These are phyloP conservation scores for Aporrectodea caliginosa DNA, from an alignment of 1,140 invertebrate species.

Conservation along the genomic window DNA sequence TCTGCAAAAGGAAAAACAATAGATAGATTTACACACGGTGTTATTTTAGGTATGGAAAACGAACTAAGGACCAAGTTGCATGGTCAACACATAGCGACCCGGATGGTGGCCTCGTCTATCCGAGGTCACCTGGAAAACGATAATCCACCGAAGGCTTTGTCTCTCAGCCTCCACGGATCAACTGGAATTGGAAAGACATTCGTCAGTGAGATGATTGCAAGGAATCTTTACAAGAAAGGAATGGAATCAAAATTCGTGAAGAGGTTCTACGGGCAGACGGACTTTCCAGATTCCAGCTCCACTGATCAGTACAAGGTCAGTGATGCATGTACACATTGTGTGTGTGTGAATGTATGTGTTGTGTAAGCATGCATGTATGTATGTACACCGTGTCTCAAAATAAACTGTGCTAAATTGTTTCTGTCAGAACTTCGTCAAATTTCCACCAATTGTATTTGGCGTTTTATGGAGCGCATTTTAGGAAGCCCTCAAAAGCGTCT, in stretches of 20 bases:
- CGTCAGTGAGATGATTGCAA: constrained; percentile 74
- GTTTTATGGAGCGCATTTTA: too few relatives aligned
- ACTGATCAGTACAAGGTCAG: constrained; percentile 46
- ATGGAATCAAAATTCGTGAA: constrained; percentile 74
- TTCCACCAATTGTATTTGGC: too few relatives aligned
- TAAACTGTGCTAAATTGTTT: too few relatives aligned
- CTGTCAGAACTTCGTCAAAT: too few relatives aligned
- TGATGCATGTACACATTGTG: too few relatives aligned
- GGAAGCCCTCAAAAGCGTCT: too few relatives aligned
- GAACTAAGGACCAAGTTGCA: constrained; percentile 10
- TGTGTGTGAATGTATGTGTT: too few relatives aligned
- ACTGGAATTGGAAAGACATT: constrained; percentile 59
- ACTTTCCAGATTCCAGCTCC: constrained; percentile 66
- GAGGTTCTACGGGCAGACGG: constrained; percentile 71
- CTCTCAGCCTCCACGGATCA: constrained; percentile 53
- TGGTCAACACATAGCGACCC: constrained; percentile 27
- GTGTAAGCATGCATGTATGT: too few relatives aligned
- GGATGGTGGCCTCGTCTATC: constrained; percentile 5
- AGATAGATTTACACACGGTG: too few relatives aligned
- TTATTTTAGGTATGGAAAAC: constrained; percentile 14
- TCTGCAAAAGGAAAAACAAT: too few relatives aligned
- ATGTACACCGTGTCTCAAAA: too few relatives aligned
- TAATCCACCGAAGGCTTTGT: constrained; percentile 47
- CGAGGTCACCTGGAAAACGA: constrained; percentile 29
- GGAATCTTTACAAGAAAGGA: constrained; percentile 70